phyloP scores from a whole-genome alignment of 2,888 invertebrate genomes.

The Pseudococcus viburni region DNA sequence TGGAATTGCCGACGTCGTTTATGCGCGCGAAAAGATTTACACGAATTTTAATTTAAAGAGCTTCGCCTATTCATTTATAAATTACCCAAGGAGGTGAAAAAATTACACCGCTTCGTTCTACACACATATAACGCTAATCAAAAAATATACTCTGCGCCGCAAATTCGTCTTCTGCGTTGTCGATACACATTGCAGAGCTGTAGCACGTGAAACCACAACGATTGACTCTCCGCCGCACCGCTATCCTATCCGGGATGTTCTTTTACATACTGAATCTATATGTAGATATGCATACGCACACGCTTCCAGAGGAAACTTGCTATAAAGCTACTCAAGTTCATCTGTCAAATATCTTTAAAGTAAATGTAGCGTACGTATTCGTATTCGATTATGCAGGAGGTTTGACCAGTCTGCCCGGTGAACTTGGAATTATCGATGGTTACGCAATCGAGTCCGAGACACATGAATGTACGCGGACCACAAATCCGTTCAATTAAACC shows the following conservation, averaged over 20 bases:
- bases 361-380: not conserved
- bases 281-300: not conserved
- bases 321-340: slow-evolving; percentile 5
- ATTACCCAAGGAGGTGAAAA: slow-evolving; percentile 21
- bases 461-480: not conserved
- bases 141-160: not conserved
- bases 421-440: slow-evolving; percentile 19
- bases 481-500: slow-evolving; percentile 16
- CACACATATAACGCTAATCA: not conserved
- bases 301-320: not conserved
- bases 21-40: slow-evolving; percentile 17
- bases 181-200: not conserved
- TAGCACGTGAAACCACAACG: not conserved
- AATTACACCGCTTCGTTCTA: not conserved
- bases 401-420: slow-evolving; percentile 20
- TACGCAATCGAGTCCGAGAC: not conserved
- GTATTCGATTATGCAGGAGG: slow-evolving; percentile 16
- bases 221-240: not conserved
- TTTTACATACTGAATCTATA: too few species aligned
- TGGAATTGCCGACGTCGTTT: slow-evolving; percentile 8
- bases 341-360: slow-evolving; percentile 14
- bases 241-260: not conserved
- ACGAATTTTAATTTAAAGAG: slow-evolving; percentile 13
- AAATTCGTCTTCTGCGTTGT: not conserved
- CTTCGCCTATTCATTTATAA: slow-evolving; percentile 21